Conservation (phyloP, 1,140 invertebrate genomes). For the Lordiphosa mommai region DNA sequence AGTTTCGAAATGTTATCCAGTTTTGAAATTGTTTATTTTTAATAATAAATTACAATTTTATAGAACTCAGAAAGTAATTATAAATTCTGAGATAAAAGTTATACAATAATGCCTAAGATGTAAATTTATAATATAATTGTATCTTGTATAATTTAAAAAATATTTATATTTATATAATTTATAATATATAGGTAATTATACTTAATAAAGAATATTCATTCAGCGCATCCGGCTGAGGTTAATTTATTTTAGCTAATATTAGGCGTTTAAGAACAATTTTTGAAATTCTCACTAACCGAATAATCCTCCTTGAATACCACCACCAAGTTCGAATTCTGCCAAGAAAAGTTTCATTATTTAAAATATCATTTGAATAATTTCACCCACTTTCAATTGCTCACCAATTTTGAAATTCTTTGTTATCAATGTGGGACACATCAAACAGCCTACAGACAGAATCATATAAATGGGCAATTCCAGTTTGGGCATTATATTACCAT, state of each 20-base stretch:
- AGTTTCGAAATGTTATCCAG: too few species aligned
- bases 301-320: constrained; percentile 96
- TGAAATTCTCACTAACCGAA: constrained; percentile 97
- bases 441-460: constrained; percentile 96
- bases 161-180: too few species aligned
- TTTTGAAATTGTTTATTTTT: too few species aligned
- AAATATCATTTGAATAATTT: background rate
- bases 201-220: too few species aligned
- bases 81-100: too few species aligned
- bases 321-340: constrained; percentile 97
- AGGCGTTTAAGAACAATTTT: constrained; percentile 65
- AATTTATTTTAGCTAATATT: background rate
- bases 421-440: constrained; percentile 95
- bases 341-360: constrained; percentile 64
- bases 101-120: too few species aligned
- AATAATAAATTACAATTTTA: too few species aligned
- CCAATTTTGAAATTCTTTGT: constrained; percentile 98
- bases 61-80: too few species aligned
- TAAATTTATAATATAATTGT: too few species aligned
- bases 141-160: too few species aligned
- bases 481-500: constrained; percentile 91
- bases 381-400: constrained; percentile 80
- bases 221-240: too few species aligned
- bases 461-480: constrained; percentile 95
- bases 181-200: too few species aligned